Conservation (phyloP, 2,113 vertebrate genomes). For the Thymallus thymallus region DNA sequence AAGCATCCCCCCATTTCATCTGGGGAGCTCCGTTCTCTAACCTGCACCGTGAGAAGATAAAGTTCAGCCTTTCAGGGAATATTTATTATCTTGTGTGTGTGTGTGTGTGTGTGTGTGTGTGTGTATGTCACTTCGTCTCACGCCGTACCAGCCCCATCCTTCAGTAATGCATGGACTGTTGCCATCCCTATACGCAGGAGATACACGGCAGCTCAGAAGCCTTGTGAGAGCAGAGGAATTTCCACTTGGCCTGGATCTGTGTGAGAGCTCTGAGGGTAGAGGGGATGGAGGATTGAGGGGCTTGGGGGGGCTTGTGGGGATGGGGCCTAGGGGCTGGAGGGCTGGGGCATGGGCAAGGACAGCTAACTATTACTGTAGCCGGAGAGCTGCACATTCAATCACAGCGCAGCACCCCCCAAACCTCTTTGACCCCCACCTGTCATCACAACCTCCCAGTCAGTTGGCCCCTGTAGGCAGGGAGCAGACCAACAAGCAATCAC, state of each 20-base stretch:
- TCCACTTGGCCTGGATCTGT: constrained; percentile 24
- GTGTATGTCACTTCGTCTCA: constrained; percentile 36
- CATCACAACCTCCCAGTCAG: not conserved
- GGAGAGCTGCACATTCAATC: constrained; percentile 36
- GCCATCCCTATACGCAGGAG: constrained; percentile 19
- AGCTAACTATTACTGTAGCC: constrained; percentile 15
- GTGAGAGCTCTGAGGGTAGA: not conserved
- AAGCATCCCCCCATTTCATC: constrained; percentile 61
- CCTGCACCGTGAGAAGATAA: constrained; percentile 72
- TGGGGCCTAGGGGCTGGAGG: constrained; percentile 16
- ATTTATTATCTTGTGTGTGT: constrained; percentile 65
- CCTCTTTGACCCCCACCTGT: not conserved
- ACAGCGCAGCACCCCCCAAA: constrained; percentile 37
- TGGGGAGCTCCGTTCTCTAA: constrained; percentile 60
- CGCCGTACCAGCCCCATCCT: constrained; percentile 40
- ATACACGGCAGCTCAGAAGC: not conserved
- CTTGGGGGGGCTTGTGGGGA: not conserved
- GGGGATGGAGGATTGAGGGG: constrained; percentile 7
- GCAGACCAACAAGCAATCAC: not conserved
- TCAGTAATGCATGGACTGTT: constrained; percentile 39
- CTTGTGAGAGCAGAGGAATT: constrained; percentile 13
- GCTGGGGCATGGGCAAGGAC: not conserved
- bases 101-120: constrained; percentile 26
- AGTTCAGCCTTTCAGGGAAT: constrained; percentile 69
- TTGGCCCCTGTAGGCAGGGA: not conserved